Percentiles rank a stretch among this genome's conserved stretches.
Conservation (phyloP, 1,140 invertebrate species). For the Drosophila sulfurigaster region DNA sequence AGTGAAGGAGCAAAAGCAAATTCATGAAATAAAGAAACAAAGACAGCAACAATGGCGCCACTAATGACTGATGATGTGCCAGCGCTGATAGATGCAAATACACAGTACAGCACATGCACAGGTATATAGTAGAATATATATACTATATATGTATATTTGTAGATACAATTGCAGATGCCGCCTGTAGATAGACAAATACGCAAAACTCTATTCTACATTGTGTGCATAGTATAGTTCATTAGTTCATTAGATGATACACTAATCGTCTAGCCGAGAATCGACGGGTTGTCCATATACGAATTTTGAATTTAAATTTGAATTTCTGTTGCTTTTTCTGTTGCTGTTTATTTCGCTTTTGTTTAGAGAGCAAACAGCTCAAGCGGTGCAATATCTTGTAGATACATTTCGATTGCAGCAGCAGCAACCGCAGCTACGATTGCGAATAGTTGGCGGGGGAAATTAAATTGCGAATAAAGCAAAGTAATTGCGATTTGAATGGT, state of each 20-base stretch:
- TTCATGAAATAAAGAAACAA: conserved; percentile 45
- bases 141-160: conserved; percentile 10
- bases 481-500: conserved; percentile 83
- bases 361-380: conserved; percentile 58
- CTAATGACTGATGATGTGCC: conserved; percentile 82
- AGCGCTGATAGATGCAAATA: conserved; percentile 79
- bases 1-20: background rate
- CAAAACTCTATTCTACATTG: conserved; percentile 27
- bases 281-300: conserved; percentile 4
- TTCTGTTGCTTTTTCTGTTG: conserved; percentile 13
- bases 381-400: conserved; percentile 55
- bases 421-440: background rate
- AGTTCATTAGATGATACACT: conserved; percentile 44
- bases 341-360: conserved; percentile 71
- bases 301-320: conserved; percentile 10
- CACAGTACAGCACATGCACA: conserved; percentile 43
- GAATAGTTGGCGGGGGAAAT: conserved; percentile 41
- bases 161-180: conserved; percentile 26
- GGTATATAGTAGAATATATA: conserved; percentile 2
- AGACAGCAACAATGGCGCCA: conserved; percentile 77
- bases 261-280: conserved; percentile 44
- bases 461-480: conserved; percentile 81
- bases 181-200: conserved; percentile 42
- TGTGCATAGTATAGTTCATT: conserved; percentile 22
- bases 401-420: conserved; percentile 38